Evolutionary conservation across 1,140 invertebrate genomes (phyloP), one percentile per base, ranked within the genome.

Genomic region (Luehdorfia chinensis): DNA sequence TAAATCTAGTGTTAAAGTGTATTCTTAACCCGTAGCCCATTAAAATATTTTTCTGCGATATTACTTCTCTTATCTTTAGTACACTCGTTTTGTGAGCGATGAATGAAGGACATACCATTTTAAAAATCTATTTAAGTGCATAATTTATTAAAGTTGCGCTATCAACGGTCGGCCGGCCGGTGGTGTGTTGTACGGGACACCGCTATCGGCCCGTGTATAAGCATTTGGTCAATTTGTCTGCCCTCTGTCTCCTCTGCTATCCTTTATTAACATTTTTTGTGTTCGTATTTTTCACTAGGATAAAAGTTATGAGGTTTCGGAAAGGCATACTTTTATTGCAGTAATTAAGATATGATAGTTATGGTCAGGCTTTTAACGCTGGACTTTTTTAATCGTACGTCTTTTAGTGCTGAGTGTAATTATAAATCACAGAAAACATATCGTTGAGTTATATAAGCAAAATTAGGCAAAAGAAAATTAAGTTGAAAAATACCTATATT

Each of bases 341-440:
- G 74, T 75, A 76, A 78, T 84, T 84, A 69, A 84, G 79, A 84
- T 84, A 84, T 66, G 57, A 12, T 54, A 59, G 44, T 75, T 62
- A 70, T 74, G 63, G 66, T 61, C 54, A 59, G 41, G 73, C 75
- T 79, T 79, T 79, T 79, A 83, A 65, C 53, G 64, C 50, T 36
- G 47, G 33, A 32, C 32, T 44, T 36, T 52, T 68, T 61, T 56
- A 55, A 65, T 59, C 46, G 47, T 43, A 34, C 47, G 18, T 14
- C 15, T 15, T 48, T 43, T 43, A 51, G 46, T 34, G 45, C 19
- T n/a, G n/a, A n/a, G n/a, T n/a, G n/a, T n/a, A n/a, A n/a, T n/a
- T n/a, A n/a, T n/a, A n/a, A n/a, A n/a, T n/a, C n/a, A n/a, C n/a
- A n/a, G n/a, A n/a, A n/a, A n/a, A n/a, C n/a, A n/a, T n/a, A n/a